These are phyloP conservation scores for Neodiprion lecontei DNA, from an alignment of 1,140 invertebrate genomes.

Conservation along the genomic window DNA sequence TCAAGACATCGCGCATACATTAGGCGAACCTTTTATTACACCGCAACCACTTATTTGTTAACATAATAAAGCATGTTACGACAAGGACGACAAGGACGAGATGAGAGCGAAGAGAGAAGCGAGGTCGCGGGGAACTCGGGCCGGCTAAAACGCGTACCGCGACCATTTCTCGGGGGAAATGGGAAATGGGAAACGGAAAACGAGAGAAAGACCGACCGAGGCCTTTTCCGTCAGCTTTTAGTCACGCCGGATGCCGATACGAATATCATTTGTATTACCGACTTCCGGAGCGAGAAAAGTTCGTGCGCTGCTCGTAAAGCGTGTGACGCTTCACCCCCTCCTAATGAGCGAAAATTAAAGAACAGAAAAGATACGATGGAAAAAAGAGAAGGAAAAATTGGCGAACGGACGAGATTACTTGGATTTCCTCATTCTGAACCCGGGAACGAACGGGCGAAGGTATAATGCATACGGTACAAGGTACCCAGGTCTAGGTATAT, in stretches of 20 bases:
- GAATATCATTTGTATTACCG: conserved; percentile 5
- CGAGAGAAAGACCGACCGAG: neutral
- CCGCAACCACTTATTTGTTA: conserved; percentile 3
- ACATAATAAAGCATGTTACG: conserved; percentile 5
- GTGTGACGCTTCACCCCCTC: too few species aligned
- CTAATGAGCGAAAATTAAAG: too few species aligned
- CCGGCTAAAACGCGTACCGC: too few species aligned
- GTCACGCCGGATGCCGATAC: conserved; percentile 3
- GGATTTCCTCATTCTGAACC: too few species aligned
- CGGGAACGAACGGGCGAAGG: too few species aligned
- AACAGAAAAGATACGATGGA: too few species aligned
- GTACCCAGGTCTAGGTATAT: too few species aligned
- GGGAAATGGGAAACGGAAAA: neutral
- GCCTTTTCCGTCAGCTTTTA: neutral
- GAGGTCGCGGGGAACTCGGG: too few species aligned
- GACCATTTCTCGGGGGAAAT: neutral
- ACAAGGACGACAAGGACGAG: neutral
- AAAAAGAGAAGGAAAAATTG: too few species aligned
- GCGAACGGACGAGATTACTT: too few species aligned
- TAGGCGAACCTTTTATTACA: conserved; percentile 5
- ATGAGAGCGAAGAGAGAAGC: neutral
- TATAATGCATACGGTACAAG: too few species aligned
- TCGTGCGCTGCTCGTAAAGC: too few species aligned
- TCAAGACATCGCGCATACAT: conserved; percentile 7
- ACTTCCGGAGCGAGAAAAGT: neutral